Evolutionary conservation across 1,140 invertebrate species (phyloP).

Genomic region (Drosophila auraria): DNA sequence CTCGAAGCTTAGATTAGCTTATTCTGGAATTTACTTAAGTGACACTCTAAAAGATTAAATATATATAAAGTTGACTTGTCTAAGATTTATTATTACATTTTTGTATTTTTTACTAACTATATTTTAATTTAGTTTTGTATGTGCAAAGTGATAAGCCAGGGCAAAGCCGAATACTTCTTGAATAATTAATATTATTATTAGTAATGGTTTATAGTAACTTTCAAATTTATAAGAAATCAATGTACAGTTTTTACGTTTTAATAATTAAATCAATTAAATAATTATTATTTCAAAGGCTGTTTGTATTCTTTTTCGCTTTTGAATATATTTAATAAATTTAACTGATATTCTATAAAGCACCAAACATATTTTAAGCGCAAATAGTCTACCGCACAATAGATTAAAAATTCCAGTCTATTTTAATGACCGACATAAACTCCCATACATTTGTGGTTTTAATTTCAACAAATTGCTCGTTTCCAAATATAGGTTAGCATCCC

Average conservation of each 20-base stretch:
- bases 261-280: background rate
- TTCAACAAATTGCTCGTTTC: slow-evolving; percentile 25
- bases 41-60: slow-evolving; percentile 17
- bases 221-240: too few relatives aligned
- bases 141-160: background rate
- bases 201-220: too few relatives aligned
- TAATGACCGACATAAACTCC: slow-evolving; percentile 12
- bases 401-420: slow-evolving; percentile 10
- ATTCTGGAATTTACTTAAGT: background rate
- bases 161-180: too few relatives aligned
- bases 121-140: too few relatives aligned
- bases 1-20: slow-evolving; percentile 8
- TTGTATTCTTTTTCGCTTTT: background rate
- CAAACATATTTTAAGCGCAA: background rate
- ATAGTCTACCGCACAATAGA: background rate
- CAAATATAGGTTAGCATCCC: background rate
- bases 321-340: background rate
- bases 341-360: background rate
- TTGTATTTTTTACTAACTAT: too few relatives aligned
- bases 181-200: too few relatives aligned
- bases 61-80: background rate
- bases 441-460: slow-evolving; percentile 35
- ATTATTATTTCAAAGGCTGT: background rate
- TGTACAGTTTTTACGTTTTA: background rate
- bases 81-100: background rate